These are phyloP conservation scores for Sebastes diaconus DNA, from an alignment of 2,797 vertebrate genomes.

Conservation along the genomic window DNA sequence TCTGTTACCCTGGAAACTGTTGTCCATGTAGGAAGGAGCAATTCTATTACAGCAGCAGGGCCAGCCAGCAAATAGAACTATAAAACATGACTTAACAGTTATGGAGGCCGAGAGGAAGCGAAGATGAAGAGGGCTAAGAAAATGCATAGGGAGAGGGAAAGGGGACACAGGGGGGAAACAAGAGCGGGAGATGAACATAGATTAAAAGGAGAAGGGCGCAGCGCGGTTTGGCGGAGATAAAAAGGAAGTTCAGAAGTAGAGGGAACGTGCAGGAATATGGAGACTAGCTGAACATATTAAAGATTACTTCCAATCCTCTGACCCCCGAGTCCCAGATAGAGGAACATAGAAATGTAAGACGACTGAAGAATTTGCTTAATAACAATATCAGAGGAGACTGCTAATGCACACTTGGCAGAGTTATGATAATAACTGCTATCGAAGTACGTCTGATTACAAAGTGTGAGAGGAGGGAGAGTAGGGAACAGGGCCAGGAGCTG, in stretches of 20 bases:
- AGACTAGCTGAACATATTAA: slow-evolving; percentile 17
- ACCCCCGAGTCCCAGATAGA: slow-evolving; percentile 24
- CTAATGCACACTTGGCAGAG: slow-evolving; percentile 60
- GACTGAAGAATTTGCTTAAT: slow-evolving; percentile 45
- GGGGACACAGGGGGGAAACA: background rate
- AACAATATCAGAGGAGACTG: slow-evolving; percentile 44
- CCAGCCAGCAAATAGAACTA: slow-evolving; percentile 74
- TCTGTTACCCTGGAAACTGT: slow-evolving; percentile 87
- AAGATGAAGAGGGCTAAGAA: slow-evolving; percentile 29
- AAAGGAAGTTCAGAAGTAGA: slow-evolving; percentile 8
- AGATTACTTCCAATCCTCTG: slow-evolving; percentile 44
- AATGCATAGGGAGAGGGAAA: slow-evolving; percentile 20
- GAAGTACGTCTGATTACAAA: slow-evolving; percentile 56
- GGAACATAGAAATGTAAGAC: slow-evolving; percentile 24
- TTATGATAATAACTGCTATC: slow-evolving; percentile 56
- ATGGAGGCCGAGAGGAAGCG: slow-evolving; percentile 49
- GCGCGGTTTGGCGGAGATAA: slow-evolving; percentile 14
- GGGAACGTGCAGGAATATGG: slow-evolving; percentile 17
- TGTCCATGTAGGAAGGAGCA: slow-evolving; percentile 80
- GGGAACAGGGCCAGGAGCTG: slow-evolving; percentile 55
- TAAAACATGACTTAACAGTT: slow-evolving; percentile 79
- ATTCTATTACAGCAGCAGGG: slow-evolving; percentile 74
- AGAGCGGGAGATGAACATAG: slow-evolving; percentile 40
- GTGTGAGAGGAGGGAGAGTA: slow-evolving; percentile 48
- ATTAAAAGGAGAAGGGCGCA: slow-evolving; percentile 44